Percentiles rank a stretch among this genome's conserved stretches.
phyloP scores from a whole-genome alignment of 2,888 invertebrate genomes.

The Yponomeuta plumbellus region DNA sequence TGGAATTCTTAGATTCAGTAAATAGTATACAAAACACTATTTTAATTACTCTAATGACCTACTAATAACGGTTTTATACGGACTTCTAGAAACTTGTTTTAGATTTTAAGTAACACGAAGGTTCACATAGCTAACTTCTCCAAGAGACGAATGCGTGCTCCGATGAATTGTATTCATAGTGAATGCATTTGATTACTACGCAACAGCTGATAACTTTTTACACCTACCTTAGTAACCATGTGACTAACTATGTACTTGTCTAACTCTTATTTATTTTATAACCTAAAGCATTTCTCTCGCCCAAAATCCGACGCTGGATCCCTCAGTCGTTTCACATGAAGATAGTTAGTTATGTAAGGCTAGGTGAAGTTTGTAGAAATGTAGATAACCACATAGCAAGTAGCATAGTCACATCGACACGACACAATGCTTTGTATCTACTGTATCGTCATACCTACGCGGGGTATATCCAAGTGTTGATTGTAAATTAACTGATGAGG shows the following conservation, averaged over 20 bases:
- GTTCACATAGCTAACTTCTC: not conserved
- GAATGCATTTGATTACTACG: too few species aligned
- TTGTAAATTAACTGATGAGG: slow-evolving; percentile 10
- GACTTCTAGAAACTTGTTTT: not conserved
- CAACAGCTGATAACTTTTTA: too few species aligned
- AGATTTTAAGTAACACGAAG: not conserved
- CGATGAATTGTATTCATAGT: not conserved
- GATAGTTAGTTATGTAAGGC: not conserved
- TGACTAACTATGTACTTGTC: not conserved
- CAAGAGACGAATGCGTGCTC: not conserved
- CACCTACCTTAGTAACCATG: not conserved
- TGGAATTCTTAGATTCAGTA: not conserved
- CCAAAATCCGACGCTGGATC: not conserved
- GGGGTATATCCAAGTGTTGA: not conserved
- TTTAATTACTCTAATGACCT: not conserved
- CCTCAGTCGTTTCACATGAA: not conserved
- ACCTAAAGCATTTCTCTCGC: slow-evolving; percentile 1
- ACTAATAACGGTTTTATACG: not conserved
- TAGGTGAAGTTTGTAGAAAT: slow-evolving; percentile 54
- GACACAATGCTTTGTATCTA: slow-evolving; percentile 7
- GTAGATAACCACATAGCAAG: slow-evolving; percentile 64
- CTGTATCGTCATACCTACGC: not conserved
- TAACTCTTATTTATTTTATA: not conserved
- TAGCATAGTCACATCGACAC: not conserved
- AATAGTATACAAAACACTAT: slow-evolving; percentile 2